Conservation (phyloP, 2,113 vertebrate species). For the Toxotes chatareus region DNA sequence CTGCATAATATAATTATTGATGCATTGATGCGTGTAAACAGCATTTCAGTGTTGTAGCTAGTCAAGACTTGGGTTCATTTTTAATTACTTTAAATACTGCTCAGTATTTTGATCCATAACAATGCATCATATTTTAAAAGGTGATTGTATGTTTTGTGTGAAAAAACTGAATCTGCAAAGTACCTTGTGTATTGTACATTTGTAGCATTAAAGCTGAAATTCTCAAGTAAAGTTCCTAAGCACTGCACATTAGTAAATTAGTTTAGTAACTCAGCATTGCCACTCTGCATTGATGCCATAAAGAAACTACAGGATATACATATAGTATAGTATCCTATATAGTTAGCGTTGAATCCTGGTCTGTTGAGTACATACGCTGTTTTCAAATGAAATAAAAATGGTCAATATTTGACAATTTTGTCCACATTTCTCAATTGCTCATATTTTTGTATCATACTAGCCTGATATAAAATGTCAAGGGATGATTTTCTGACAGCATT, state of each 20-base stretch:
- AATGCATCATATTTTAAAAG: neutral
- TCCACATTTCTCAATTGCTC: conserved; percentile 3
- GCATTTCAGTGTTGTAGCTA: neutral
- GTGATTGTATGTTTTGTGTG: neutral
- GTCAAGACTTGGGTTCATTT: neutral
- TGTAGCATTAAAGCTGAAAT: neutral
- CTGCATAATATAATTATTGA: neutral
- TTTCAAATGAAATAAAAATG: neutral
- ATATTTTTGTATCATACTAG: neutral
- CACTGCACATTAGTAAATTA: neutral
- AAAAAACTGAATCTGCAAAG: neutral
- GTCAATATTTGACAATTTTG: conserved; percentile 15
- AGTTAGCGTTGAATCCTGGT: neutral
- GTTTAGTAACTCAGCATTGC: neutral
- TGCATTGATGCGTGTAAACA: neutral
- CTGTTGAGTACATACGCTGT: neutral
- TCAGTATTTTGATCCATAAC: neutral
- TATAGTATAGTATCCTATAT: no score
- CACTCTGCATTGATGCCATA: neutral
- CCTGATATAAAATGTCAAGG: neutral
- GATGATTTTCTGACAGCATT: neutral
- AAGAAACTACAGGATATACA: neutral
- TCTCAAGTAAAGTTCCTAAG: neutral
- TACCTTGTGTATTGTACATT: neutral
- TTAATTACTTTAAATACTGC: no score